phyloP scores from a whole-genome alignment of 2,888 invertebrate genomes.

The Pogonocherus hispidulus region DNA sequence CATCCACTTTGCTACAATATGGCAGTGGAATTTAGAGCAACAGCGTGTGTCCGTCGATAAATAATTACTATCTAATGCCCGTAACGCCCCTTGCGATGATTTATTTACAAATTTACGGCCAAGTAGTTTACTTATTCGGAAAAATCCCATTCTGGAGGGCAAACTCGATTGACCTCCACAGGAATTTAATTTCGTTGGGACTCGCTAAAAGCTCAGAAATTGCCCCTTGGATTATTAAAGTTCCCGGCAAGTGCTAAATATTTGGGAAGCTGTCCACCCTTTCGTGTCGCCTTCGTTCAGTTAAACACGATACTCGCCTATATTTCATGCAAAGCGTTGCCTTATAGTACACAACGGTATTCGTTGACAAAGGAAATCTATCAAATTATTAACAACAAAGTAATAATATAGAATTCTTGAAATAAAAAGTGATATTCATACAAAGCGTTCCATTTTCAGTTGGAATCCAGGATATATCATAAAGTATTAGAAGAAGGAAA shows the following conservation, averaged over 20 bases:
- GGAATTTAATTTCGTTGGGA: slow-evolving; percentile 38
- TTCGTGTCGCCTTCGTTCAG: not conserved
- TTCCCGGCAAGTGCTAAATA: slow-evolving; percentile 26
- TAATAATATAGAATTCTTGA: too few relatives aligned
- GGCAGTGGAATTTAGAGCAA: too few relatives aligned
- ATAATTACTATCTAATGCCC: not conserved
- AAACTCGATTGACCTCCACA: slow-evolving; percentile 33
- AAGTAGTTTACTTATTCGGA: slow-evolving; percentile 21
- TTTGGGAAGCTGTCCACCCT: slow-evolving; percentile 19
- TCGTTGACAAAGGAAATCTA: too few relatives aligned
- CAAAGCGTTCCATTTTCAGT: too few relatives aligned
- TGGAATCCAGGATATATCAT: too few relatives aligned
- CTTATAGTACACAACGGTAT: too few relatives aligned
- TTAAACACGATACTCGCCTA: too few relatives aligned
- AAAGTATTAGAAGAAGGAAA: too few relatives aligned
- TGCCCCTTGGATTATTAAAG: slow-evolving; percentile 25
- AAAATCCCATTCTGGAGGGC: slow-evolving; percentile 29
- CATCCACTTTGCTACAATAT: too few relatives aligned
- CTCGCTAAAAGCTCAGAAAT: slow-evolving; percentile 28
- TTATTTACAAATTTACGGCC: slow-evolving; percentile 12
- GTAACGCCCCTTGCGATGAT: not conserved
- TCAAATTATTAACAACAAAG: too few relatives aligned
- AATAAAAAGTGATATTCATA: too few relatives aligned
- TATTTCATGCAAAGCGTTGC: too few relatives aligned
- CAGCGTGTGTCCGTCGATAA: not conserved